phyloP scores from a whole-genome alignment of 2,888 invertebrate species.

The Eilema depressum region DNA sequence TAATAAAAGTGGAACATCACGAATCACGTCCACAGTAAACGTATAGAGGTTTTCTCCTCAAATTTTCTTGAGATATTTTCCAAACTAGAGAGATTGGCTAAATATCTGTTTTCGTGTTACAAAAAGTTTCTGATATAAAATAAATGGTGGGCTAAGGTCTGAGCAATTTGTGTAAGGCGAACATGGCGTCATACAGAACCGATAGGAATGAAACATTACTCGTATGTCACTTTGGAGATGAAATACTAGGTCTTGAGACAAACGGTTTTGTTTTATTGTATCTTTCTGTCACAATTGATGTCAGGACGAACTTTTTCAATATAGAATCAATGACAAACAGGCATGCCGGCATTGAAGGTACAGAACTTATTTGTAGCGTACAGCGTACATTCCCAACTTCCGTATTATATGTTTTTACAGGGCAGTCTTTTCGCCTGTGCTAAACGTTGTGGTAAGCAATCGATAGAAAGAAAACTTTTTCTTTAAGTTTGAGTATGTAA shows the following conservation, averaged over 20 bases:
- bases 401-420: too few relatives aligned
- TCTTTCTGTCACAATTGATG: not conserved
- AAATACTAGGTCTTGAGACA: constrained; percentile 17
- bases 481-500: too few relatives aligned
- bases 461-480: too few relatives aligned
- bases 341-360: not conserved
- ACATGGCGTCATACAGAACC: constrained; percentile 22
- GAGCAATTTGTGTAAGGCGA: constrained; percentile 28
- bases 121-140: constrained; percentile 35
- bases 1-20: constrained; percentile 19
- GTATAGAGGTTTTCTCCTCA: constrained; percentile 8
- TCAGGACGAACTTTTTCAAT: not conserved
- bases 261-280: constrained; percentile 14
- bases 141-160: constrained; percentile 24
- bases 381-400: too few relatives aligned
- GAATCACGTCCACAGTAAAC: constrained; percentile 20
- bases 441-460: too few relatives aligned
- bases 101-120: constrained; percentile 29
- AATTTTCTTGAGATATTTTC: constrained; percentile 18
- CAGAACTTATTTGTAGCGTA: not conserved
- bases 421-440: too few relatives aligned
- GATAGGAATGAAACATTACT: constrained; percentile 37
- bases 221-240: constrained; percentile 1
- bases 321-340: not conserved
- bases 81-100: constrained; percentile 20